These are phyloP conservation scores for Orthonyx spaldingii DNA, from an alignment of 2,113 vertebrate species.

Conservation along the genomic window DNA sequence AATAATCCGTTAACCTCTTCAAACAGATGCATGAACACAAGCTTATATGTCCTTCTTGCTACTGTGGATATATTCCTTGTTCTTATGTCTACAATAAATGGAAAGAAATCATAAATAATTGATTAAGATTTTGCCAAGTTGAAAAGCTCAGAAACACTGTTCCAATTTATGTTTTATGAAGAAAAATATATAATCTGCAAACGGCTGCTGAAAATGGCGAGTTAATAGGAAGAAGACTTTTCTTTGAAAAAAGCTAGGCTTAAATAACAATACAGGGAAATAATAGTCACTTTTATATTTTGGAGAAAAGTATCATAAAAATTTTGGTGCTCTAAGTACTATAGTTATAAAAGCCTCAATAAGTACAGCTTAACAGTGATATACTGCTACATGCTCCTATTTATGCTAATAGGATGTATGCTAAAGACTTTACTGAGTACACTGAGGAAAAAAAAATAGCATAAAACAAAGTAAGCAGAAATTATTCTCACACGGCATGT, in stretches of 20 bases:
- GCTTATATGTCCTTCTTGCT: neutral
- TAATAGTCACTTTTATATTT: neutral
- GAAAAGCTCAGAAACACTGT: neutral
- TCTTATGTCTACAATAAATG: neutral
- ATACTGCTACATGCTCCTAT: neutral
- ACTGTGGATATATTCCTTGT: neutral
- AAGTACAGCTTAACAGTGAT: neutral
- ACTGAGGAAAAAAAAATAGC: neutral
- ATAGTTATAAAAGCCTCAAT: neutral
- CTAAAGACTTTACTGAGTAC: neutral
- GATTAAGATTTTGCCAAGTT: neutral
- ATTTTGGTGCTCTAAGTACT: neutral
- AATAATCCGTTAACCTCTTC: conserved; percentile 1
- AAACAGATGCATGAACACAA: neutral
- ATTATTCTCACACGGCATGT: neutral
- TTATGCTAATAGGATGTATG: neutral
- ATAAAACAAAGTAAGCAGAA: neutral
- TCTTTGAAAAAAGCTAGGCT: neutral
- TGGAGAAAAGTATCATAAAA: neutral
- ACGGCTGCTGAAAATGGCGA: neutral
- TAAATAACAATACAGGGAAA: neutral
- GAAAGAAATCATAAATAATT: conserved; percentile 5
- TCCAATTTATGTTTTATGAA: neutral
- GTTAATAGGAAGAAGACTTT: neutral
- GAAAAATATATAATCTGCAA: neutral